These are phyloP conservation scores for Hirundo rustica DNA, from an alignment of 2,797 vertebrate genomes.

Conservation along the genomic window DNA sequence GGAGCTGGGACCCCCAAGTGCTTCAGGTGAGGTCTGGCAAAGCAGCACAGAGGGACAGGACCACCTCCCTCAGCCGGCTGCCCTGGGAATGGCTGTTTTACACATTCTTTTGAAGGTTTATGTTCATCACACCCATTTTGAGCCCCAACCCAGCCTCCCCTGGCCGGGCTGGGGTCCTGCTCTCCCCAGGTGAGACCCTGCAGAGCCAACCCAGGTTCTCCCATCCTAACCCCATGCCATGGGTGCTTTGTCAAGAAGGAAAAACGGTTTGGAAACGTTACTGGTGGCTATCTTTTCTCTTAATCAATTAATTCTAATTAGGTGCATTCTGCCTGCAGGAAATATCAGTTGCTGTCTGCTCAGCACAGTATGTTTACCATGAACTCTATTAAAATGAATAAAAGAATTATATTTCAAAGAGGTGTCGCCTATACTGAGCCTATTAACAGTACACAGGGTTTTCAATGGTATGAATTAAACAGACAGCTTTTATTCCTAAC, in stretches of 20 bases:
- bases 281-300: neutral
- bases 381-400: conserved; percentile 37
- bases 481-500: conserved; percentile 36
- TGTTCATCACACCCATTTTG: fast-evolving
- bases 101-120: neutral
- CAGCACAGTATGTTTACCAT: conserved; percentile 36
- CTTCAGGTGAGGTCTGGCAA: neutral
- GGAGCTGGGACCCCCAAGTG: neutral
- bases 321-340: conserved; percentile 34
- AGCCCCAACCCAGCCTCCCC: neutral
- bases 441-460: conserved; percentile 28
- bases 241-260: neutral
- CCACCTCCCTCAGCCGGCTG: neutral
- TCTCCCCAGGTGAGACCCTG: neutral
- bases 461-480: conserved; percentile 31
- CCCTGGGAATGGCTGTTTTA: neutral
- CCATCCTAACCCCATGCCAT: neutral
- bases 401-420: conserved; percentile 40
- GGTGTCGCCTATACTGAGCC: conserved; percentile 16
- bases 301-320: conserved; percentile 55
- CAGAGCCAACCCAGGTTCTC: neutral
- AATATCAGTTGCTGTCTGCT: conserved; percentile 34
- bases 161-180: neutral
- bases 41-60: neutral
- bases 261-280: neutral